Conservation (phyloP, 2,888 invertebrate genomes). For the Neoaliturus tenellus region DNA sequence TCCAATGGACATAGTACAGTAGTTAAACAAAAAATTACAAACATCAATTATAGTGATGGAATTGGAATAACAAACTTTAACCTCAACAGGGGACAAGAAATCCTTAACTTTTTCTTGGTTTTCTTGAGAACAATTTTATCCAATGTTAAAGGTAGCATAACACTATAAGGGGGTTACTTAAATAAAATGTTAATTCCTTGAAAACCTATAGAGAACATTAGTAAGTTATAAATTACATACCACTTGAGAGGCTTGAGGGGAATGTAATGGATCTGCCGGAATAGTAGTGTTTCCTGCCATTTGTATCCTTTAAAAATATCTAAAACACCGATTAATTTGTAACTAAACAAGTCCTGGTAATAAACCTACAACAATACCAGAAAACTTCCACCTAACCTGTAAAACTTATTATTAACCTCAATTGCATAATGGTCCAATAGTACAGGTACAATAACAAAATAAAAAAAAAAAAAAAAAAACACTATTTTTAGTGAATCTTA, state of each 20-base stretch:
- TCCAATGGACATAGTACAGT: too few species aligned
- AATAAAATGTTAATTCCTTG: too few species aligned
- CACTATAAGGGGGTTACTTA: too few species aligned
- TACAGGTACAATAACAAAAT: neutral
- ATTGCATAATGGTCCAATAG: neutral
- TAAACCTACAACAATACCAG: neutral
- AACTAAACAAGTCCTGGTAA: neutral
- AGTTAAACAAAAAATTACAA: too few species aligned
- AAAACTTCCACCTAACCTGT: neutral
- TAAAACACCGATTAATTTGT: too few species aligned
- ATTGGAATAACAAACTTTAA: too few species aligned
- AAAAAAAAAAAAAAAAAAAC: neutral
- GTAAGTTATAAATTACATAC: neutral
- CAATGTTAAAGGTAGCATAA: too few species aligned
- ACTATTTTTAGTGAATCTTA: too few species aligned
- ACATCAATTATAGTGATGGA: too few species aligned
- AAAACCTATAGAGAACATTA: neutral
- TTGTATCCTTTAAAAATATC: neutral
- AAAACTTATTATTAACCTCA: neutral
- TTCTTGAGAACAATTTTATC: too few species aligned
- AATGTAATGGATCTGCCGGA: neutral
- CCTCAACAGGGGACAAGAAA: too few species aligned
- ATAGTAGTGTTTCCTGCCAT: slow-evolving; percentile 14
- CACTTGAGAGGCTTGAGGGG: neutral
- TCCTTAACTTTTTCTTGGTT: too few species aligned